These are phyloP conservation scores for Esox lucius DNA, from an alignment of 2,797 vertebrate genomes.

Conservation along the genomic window DNA sequence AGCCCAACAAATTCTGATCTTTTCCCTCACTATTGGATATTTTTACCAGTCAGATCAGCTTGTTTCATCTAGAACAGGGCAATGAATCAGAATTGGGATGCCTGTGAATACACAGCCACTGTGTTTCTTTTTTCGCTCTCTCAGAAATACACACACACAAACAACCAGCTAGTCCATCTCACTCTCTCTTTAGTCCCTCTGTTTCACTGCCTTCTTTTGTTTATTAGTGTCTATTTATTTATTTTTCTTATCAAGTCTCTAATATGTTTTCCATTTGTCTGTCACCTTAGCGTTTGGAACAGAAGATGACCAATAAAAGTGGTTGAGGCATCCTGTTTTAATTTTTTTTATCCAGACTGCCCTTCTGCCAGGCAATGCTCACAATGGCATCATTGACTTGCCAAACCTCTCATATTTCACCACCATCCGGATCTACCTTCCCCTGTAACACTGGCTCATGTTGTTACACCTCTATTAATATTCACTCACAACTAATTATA, in stretches of 20 bases:
- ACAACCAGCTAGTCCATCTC: conserved; percentile 32
- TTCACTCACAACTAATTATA: background rate
- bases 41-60: too few relatives aligned
- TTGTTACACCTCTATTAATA: background rate
- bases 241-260: background rate
- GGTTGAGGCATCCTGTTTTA: background rate
- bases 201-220: background rate
- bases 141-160: conserved; percentile 19
- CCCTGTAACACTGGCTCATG: background rate
- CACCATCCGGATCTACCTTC: background rate
- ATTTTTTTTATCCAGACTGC: conserved; percentile 13
- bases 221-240: background rate
- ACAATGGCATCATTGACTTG: conserved; percentile 10
- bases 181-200: background rate
- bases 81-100: too few relatives aligned
- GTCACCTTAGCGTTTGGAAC: background rate
- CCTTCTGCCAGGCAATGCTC: background rate
- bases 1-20: too few relatives aligned
- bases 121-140: conserved; percentile 16
- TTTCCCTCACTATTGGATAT: too few relatives aligned
- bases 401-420: conserved; percentile 20
- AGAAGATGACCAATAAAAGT: background rate
- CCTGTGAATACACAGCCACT: background rate
- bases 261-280: background rate
- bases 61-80: too few relatives aligned